A percentile compares a stretch with the other conserved stretches of the same genome.
Conservation (phyloP, 2,113 vertebrate species). For the Boleophthalmus pectinirostris region DNA sequence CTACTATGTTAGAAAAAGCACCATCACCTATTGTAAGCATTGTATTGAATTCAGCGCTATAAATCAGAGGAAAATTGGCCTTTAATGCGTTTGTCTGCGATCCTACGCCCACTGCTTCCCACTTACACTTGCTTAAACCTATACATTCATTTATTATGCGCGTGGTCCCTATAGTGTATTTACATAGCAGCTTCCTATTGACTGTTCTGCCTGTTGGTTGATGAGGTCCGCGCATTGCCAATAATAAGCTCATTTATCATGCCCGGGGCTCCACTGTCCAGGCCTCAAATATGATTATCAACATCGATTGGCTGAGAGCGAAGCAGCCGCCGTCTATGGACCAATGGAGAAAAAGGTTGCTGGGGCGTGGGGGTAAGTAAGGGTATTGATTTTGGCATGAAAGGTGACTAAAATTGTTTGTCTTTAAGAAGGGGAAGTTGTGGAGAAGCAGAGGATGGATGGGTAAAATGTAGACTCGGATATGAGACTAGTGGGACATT, state of each 20-base stretch:
- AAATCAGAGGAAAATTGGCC: conserved; percentile 20
- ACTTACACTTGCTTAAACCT: conserved; percentile 12
- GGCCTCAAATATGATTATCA: conserved; percentile 72
- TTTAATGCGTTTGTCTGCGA: conserved; percentile 8
- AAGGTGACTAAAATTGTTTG: conserved; percentile 65
- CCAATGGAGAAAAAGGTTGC: conserved; percentile 50
- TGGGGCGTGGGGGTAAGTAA: conserved; percentile 55
- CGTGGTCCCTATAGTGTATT: conserved; percentile 20
- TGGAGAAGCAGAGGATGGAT: conserved; percentile 3
- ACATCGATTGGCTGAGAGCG: conserved; percentile 72
- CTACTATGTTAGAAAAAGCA: background rate
- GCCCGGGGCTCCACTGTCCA: conserved; percentile 43
- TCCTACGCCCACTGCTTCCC: conserved; percentile 5
- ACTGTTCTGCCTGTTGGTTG: conserved; percentile 16
- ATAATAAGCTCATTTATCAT: conserved; percentile 78
- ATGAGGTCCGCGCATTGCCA: conserved; percentile 54
- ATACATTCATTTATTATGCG: conserved; percentile 4
- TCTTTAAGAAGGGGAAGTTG: conserved; percentile 23
- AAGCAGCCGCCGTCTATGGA: conserved; percentile 45
- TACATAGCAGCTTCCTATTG: conserved; percentile 25
- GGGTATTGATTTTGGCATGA: conserved; percentile 71
- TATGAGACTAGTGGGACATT: background rate
- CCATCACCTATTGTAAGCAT: background rate
- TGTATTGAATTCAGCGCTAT: conserved; percentile 23
- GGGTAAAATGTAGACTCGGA: background rate